A percentile compares a stretch with the other conserved stretches of the same genome.
Evolutionary conservation across 2,113 vertebrate species (phyloP).

Genomic region (Leuciscus idus): DNA sequence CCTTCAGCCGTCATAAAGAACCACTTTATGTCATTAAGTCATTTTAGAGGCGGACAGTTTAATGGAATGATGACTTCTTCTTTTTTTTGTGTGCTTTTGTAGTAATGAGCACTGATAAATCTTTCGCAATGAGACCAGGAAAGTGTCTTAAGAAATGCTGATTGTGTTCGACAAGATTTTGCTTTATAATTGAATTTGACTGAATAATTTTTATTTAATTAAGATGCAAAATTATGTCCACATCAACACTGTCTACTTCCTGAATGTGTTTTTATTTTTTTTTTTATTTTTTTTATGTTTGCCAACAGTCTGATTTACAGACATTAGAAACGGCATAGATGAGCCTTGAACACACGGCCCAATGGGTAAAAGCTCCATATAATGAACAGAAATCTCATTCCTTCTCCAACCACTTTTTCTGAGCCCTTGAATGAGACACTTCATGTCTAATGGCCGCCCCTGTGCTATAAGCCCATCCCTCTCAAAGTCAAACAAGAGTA

Average conservation of each 20-base stretch:
- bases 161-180: neutral
- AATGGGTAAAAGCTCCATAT: slow-evolving; percentile 4
- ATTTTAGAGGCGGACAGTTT: neutral
- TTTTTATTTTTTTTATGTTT: neutral
- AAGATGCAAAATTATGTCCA: neutral
- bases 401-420: slow-evolving; percentile 18
- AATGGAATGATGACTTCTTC: neutral
- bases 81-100: neutral
- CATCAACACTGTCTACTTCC: neutral
- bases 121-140: neutral
- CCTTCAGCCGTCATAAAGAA: too few relatives aligned
- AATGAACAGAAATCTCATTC: slow-evolving; percentile 22
- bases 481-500: slow-evolving; percentile 11
- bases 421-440: slow-evolving; percentile 17
- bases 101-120: neutral
- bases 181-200: neutral
- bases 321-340: neutral
- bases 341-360: neutral
- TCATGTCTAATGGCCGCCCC: slow-evolving; percentile 2
- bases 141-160: neutral
- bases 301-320: neutral
- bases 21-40: neutral
- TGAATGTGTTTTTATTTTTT: neutral
- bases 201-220: neutral
- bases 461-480: neutral